phyloP scores from a whole-genome alignment of 2,797 vertebrate species.

The Hippopotamyrus pictus region DNA sequence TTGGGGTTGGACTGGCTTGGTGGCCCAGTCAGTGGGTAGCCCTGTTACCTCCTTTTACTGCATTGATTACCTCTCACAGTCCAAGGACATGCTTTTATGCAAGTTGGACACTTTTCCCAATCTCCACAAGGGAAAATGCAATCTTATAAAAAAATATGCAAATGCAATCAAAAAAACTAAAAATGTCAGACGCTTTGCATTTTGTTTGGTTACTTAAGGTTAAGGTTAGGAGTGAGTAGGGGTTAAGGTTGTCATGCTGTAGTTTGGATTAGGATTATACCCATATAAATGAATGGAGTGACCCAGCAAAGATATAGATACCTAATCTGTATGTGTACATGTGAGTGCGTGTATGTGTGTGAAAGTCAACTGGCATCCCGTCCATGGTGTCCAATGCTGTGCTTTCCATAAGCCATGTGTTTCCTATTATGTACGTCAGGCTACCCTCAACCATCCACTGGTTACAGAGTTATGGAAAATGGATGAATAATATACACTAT shows the following conservation, averaged over 20 bases:
- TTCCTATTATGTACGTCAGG: background rate
- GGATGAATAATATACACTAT: too few relatives aligned
- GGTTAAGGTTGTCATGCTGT: background rate
- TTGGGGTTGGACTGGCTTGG: background rate
- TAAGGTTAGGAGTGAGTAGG: background rate
- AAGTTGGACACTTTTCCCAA: background rate
- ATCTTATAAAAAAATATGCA: background rate
- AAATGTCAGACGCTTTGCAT: background rate
- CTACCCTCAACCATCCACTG: background rate
- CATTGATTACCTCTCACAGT: background rate
- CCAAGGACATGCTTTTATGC: background rate
- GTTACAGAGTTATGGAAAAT: background rate
- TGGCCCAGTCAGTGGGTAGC: background rate
- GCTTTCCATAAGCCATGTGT: background rate
- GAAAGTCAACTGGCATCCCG: background rate
- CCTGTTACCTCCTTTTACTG: background rate
- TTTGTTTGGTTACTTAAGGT: background rate
- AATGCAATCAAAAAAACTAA: background rate
- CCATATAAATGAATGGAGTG: background rate
- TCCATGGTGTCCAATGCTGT: background rate
- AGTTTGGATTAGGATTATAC: background rate
- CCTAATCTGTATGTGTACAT: background rate
- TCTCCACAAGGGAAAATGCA: background rate
- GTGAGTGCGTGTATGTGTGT: background rate
- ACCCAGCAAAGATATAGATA: background rate